Evolutionary conservation across 2,797 vertebrate genomes (phyloP), one percentile per base, ranked within the genome.

Genomic region (Microctenopoma stevenorrisi): DNA sequence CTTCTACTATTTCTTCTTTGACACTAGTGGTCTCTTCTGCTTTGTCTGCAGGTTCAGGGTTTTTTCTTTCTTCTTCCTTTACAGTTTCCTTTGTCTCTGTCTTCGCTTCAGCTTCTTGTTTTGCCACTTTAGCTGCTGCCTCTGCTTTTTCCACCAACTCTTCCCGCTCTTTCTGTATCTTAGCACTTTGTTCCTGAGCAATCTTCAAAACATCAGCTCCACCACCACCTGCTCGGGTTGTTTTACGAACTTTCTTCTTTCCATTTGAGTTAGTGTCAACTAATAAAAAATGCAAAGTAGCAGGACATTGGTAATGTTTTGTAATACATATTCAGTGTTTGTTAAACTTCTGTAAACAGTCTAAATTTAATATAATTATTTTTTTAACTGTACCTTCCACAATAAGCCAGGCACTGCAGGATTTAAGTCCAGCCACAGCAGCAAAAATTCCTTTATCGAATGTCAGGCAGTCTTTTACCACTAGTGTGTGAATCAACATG

Each of bases 361-460:
- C 5, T 46, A 15, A 1, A 48, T 46, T 52, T 30, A 0, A 51
- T 49, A 30, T 4, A 28, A 42, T 61, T 66, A 60, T 79, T 47
- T 18, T 38, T 0, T 28, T 3, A 49, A 57, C 61, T 87, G 71
- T 90, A 98, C 97, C 84, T 89, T 95, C 94, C 7, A 98, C 93
- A 28, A 95, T 55, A 40, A 98, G 94, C 95, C 96, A 97, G 71
- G 95, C 95, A 1, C 84, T 96, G 66, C 95, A 95, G 47, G 93
- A 91, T 7, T 90, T 83, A 0, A 93, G 85, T 30, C 95, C 95
- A 0, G 82, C 87, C 35, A 87, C 74, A 2, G 96, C 94, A 0
- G 94, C 88, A 64, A 96, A 97, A 72, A 96, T 94, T 33, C 96
- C 96, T 3, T 89, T 95, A 89, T 97, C 96, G 53, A 95, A 75